phyloP scores from a whole-genome alignment of 2,888 invertebrate genomes.

The Polyommatus icarus region DNA sequence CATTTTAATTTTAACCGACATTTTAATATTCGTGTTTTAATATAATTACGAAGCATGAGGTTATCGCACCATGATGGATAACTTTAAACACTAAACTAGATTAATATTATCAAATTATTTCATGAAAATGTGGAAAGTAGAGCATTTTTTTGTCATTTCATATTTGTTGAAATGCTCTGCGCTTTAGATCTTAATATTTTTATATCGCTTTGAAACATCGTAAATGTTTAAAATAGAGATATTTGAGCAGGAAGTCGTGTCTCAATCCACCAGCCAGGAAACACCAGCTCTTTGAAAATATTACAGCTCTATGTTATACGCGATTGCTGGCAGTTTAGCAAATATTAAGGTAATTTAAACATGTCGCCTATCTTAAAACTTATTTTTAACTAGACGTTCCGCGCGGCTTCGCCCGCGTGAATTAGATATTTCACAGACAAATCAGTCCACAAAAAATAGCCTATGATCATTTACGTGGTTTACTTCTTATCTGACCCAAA shows the following conservation, averaged over 20 bases:
- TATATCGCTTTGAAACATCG: conserved; percentile 13
- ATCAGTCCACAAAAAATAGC: too few species aligned
- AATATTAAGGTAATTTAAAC: too few species aligned
- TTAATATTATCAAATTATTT: conserved; percentile 5
- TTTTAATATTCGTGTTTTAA: conserved; percentile 15
- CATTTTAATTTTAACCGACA: conserved; percentile 4
- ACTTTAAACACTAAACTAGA: conserved; percentile 8
- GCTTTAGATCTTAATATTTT: conserved; percentile 8
- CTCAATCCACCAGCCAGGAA: conserved; percentile 2
- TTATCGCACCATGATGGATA: not conserved
- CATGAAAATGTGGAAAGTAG: not conserved
- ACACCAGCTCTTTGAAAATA: conserved; percentile 4
- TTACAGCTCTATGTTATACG: not conserved
- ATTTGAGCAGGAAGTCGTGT: conserved; percentile 11
- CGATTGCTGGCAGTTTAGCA: not conserved
- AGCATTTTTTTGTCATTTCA: conserved; percentile 3
- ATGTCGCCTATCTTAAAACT: too few species aligned
- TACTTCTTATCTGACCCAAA: too few species aligned
- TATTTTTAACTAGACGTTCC: too few species aligned
- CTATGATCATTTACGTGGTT: too few species aligned
- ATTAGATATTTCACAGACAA: too few species aligned
- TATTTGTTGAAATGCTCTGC: not conserved
- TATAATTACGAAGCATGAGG: not conserved
- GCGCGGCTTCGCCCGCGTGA: too few species aligned
- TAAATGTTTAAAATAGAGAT: conserved; percentile 13